These are phyloP conservation scores for Parasteatoda lunata DNA, from an alignment of 2,888 invertebrate genomes.

Conservation along the genomic window DNA sequence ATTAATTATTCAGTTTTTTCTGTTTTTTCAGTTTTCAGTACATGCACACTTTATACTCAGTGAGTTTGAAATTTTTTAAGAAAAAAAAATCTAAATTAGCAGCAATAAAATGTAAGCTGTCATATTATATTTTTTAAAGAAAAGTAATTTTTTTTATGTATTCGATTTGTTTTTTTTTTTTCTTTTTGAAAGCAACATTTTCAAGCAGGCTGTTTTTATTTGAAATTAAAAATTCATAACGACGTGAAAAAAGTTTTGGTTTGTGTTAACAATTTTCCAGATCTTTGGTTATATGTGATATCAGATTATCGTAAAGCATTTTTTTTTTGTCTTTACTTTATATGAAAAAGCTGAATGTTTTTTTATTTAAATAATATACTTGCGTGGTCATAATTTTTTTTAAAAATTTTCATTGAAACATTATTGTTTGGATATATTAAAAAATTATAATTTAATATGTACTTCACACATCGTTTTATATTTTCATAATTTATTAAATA, in stretches of 20 bases:
- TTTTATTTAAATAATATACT: too few species aligned
- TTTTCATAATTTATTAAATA: too few species aligned
- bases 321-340: too few species aligned
- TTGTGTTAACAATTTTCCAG: too few species aligned
- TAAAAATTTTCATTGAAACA: too few species aligned
- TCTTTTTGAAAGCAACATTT: not conserved
- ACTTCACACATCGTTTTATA: too few species aligned
- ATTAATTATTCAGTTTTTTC: constrained; percentile 61
- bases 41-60: constrained; percentile 12
- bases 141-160: not conserved
- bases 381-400: too few species aligned
- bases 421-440: too few species aligned
- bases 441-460: too few species aligned
- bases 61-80: not conserved
- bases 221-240: constrained; percentile 44
- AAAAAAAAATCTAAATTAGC: constrained; percentile 40
- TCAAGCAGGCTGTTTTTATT: not conserved
- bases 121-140: constrained; percentile 1
- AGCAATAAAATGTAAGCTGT: constrained; percentile 44
- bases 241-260: not conserved
- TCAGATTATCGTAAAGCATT: too few species aligned
- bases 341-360: too few species aligned
- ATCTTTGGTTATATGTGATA: too few species aligned
- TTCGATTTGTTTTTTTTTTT: not conserved
- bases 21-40: constrained; percentile 1